Evolutionary conservation across 2,113 vertebrate genomes (phyloP).

Genomic region (Willisornis vidua): DNA sequence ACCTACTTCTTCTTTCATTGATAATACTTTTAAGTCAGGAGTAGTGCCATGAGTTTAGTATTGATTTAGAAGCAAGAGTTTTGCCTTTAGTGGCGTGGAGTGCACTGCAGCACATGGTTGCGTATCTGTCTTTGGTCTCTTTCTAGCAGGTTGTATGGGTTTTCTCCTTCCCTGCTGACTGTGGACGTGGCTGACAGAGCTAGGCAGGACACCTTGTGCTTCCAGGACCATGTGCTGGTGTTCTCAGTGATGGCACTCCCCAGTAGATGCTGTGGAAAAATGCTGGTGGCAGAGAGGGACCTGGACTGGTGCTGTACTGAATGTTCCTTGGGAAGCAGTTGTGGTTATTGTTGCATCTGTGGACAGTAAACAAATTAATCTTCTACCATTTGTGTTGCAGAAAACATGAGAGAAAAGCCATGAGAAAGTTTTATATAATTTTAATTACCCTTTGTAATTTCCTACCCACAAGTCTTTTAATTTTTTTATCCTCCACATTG

Average conservation of each 20-base stretch:
- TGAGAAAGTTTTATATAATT: slow-evolving; percentile 1
- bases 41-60: not conserved
- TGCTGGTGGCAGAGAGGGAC: not conserved
- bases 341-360: not conserved
- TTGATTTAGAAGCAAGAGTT: not conserved
- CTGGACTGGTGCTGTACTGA: not conserved
- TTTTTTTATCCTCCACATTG: not conserved
- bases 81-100: not conserved
- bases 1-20: not conserved
- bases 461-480: not conserved
- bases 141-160: not conserved
- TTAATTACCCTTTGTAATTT: slow-evolving; percentile 4
- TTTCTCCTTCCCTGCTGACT: not conserved
- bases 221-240: fast-evolving
- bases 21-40: not conserved
- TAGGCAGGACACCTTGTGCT: not conserved
- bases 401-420: not conserved
- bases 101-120: not conserved
- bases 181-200: not conserved
- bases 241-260: not conserved
- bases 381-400: not conserved
- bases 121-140: not conserved
- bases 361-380: not conserved
- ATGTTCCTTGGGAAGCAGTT: not conserved
- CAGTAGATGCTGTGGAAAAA: not conserved